These are phyloP conservation scores for Cyrtonyx montezumae DNA, from an alignment of 2,113 vertebrate species.

Conservation along the genomic window DNA sequence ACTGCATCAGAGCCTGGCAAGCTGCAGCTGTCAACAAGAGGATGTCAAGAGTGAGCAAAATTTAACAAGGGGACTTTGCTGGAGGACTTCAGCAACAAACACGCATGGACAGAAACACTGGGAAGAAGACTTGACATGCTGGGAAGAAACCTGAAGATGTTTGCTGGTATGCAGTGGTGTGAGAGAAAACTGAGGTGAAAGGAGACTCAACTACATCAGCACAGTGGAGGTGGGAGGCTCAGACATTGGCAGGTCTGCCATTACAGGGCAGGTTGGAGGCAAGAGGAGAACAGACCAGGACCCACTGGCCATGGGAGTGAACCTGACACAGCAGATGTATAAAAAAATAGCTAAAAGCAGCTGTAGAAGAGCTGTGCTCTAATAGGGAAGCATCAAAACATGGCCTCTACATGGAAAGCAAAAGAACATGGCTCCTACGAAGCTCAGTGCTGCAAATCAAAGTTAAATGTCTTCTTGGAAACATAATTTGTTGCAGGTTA, in stretches of 20 bases:
- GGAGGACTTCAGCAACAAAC: neutral
- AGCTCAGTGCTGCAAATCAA: neutral
- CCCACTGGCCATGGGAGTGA: neutral
- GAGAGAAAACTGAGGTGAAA: neutral
- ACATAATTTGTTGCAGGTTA: neutral
- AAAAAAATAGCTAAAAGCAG: neutral
- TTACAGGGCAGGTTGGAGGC: neutral
- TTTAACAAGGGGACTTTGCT: neutral
- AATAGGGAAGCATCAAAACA: neutral
- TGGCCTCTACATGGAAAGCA: neutral
- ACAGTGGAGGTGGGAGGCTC: neutral
- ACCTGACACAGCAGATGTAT: neutral
- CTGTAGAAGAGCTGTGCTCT: neutral
- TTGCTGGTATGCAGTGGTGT: accelerated
- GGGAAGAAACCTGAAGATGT: neutral
- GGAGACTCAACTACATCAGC: neutral
- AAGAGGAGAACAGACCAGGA: neutral
- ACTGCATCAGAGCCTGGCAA: neutral
- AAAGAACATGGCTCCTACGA: neutral
- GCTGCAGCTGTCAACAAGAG: neutral
- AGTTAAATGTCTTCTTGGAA: neutral
- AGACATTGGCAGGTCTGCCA: neutral
- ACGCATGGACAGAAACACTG: neutral
- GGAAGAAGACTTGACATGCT: accelerated
- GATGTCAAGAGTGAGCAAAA: neutral